Conservation (phyloP, 2,797 vertebrate species). For the Ambastaia sidthimunki region DNA sequence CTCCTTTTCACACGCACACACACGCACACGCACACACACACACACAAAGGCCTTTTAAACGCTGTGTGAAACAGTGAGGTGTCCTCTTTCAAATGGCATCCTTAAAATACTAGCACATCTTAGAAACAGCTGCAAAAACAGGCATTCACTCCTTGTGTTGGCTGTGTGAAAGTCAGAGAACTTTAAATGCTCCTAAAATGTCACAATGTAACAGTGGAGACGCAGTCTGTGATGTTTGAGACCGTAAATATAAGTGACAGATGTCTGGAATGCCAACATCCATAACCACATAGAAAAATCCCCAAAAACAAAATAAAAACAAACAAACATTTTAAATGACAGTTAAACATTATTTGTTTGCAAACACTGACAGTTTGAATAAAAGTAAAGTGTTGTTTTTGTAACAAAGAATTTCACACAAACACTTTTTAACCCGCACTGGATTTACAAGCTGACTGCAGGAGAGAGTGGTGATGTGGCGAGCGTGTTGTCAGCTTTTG, state of each 20-base stretch:
- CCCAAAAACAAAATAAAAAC: background rate
- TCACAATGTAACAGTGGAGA: conserved; percentile 1
- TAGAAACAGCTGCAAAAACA: conserved; percentile 71
- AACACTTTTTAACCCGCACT: conserved; percentile 3
- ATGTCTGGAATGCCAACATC: background rate
- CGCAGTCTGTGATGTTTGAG: conserved; percentile 5
- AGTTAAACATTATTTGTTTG: background rate
- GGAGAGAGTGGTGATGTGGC: conserved; percentile 42
- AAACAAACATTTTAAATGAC: background rate
- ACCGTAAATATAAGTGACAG: background rate
- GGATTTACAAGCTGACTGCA: conserved; percentile 52
- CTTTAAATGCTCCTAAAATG: conserved; percentile 33
- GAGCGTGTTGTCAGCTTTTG: conserved; percentile 35
- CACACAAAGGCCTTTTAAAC: conserved; percentile 69
- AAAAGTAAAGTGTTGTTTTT: background rate
- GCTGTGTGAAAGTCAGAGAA: conserved; percentile 48
- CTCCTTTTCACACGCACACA: conserved; percentile 27
- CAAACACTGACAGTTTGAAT: background rate
- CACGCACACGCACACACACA: background rate
- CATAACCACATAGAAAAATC: background rate
- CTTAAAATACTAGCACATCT: conserved; percentile 70
- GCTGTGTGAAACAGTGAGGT: conserved; percentile 64
- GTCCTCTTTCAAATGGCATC: conserved; percentile 68
- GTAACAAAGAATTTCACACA: background rate
- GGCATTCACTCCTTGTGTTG: conserved; percentile 50